phyloP scores from a whole-genome alignment of 2,797 vertebrate species.

The Coregonus ussuriensis region DNA sequence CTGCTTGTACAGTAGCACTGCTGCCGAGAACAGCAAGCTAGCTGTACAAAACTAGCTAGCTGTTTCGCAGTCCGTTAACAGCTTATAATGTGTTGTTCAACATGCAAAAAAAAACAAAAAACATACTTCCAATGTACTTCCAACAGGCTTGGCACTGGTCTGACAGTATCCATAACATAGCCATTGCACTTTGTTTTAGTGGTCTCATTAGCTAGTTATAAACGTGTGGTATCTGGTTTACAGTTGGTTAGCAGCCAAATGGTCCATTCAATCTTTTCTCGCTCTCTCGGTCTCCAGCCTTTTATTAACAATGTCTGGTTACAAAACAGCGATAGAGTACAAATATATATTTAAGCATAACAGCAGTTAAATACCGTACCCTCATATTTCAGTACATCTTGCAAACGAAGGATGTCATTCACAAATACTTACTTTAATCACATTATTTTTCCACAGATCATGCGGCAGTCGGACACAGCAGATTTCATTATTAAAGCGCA shows the following conservation, averaged over 20 bases:
- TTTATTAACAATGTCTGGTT: conserved; percentile 42
- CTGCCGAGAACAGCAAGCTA: background rate
- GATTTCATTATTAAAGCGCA: conserved; percentile 36
- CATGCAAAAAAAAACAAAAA: background rate
- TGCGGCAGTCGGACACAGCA: conserved; percentile 42
- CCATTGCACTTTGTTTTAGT: background rate
- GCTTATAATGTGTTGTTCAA: background rate
- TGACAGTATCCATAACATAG: background rate
- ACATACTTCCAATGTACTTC: too few relatives aligned
- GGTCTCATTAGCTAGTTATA: background rate
- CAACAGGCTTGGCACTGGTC: background rate
- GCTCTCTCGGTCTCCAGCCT: conserved; percentile 31
- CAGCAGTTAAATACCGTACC: background rate
- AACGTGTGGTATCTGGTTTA: background rate
- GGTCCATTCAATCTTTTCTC: conserved; percentile 63
- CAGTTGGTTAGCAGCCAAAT: conserved; percentile 23
- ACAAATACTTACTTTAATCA: conserved; percentile 72
- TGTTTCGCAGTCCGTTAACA: background rate
- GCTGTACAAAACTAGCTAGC: background rate
- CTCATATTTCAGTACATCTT: background rate
- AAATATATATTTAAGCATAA: conserved; percentile 1
- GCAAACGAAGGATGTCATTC: conserved; percentile 48
- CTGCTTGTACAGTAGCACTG: background rate
- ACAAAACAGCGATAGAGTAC: conserved; percentile 47
- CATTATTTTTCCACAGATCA: conserved; percentile 66